phyloP scores from a whole-genome alignment of 2,888 invertebrate species.

The Nymphalis urticae region DNA sequence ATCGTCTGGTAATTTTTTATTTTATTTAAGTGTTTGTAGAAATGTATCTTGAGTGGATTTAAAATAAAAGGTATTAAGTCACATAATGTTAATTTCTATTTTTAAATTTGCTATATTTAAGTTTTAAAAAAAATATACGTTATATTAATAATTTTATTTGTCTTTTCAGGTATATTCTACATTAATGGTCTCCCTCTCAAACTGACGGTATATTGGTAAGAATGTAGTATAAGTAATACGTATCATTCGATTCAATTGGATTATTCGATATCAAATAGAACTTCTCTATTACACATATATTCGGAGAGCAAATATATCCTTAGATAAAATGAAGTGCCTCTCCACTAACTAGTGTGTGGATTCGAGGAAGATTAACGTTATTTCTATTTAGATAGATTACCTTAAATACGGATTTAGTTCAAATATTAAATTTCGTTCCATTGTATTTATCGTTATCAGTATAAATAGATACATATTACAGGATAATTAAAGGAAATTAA shows the following conservation, averaged over 20 bases:
- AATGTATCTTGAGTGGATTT: too few species aligned
- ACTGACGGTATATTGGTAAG: too few species aligned
- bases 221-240: too few species aligned
- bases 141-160: not conserved
- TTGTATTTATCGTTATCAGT: too few species aligned
- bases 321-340: conserved; percentile 16
- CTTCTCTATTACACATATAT: conserved; percentile 22
- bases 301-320: conserved; percentile 20
- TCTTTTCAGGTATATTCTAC: conserved; percentile 19
- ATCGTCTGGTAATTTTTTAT: too few species aligned
- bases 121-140: not conserved
- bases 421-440: not conserved
- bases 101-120: too few species aligned
- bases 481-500: too few species aligned
- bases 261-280: conserved; percentile 7
- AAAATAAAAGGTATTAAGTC: too few species aligned
- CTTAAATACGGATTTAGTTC: not conserved
- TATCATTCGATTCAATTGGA: too few species aligned
- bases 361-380: conserved; percentile 9
- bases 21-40: too few species aligned
- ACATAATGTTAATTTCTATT: too few species aligned
- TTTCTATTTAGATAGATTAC: conserved; percentile 11
- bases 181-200: not conserved
- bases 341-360: conserved; percentile 16
- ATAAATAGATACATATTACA: too few species aligned